Base-by-base conservation (phyloP, 2,888 invertebrate species). In the Podotricha telesiphe region DNA sequence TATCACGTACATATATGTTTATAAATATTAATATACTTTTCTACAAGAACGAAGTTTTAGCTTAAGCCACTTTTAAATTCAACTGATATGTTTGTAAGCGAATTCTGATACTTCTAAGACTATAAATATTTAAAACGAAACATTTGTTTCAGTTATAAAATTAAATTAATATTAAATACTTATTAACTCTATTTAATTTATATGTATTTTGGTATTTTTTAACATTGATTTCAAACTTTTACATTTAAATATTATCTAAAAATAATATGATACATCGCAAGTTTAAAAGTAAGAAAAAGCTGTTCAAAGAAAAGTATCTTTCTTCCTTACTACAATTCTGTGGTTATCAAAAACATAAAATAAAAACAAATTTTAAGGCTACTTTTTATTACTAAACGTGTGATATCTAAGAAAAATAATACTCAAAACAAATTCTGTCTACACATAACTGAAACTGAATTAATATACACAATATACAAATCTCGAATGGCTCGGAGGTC, bases 401-500 rank as follows among this genome's bases (percentile, higher is more conserved):
- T 11, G n/a, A 28, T 28, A 28, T 53, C n/a, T 34, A 53, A 8
- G 7, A 53, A 53, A 34, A 17, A 10, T 13, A 42, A 42, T 34
- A 34, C 34, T 34, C 10, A 28, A 51, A 22, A 4, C 34, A 17
- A 17, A 55, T 34, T 28, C 53, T 53, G 10, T n/a, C 11, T 17
- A 17, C 6, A 45, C 11, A 59, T 37, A 59, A 42, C 45, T 48
- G 56, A 67, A 51, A 28, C 10, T 4, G 19, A 40, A 20, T 15
- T 20, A 19, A n/a, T 20, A 58, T 22, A 59, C 28, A 45, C 42
- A 42, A 62, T 20, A 40, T n/a, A 20, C 28, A 62, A n/a, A 11
- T 19, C 40, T 11, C 20, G 63, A 47, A 61, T 58, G 50, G 61
- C 56, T 65, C 17, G 22, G 62, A 74, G 79, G 40, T 73, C 82